Conservation (phyloP, 2,113 vertebrate genomes). For the Tringa solitaria region DNA sequence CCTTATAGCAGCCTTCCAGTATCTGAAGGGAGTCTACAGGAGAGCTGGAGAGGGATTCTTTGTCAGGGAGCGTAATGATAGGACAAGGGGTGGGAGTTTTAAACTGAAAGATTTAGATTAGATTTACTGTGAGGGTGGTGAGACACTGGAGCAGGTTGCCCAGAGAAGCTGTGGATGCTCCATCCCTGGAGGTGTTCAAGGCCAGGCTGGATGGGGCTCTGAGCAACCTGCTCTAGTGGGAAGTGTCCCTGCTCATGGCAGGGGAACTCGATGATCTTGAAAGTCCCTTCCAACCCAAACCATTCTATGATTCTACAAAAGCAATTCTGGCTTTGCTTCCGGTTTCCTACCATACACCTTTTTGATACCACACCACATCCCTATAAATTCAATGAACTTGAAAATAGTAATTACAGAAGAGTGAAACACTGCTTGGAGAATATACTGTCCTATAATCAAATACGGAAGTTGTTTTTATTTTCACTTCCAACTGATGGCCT, state of each 20-base stretch:
- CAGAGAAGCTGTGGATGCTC: not conserved
- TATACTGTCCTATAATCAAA: not conserved
- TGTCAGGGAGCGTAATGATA: not conserved
- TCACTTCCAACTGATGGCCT: not conserved
- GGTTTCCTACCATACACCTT: not conserved
- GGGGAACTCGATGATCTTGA: not conserved
- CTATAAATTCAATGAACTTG: not conserved
- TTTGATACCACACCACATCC: not conserved
- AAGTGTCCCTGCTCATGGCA: not conserved
- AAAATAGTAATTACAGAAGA: not conserved
- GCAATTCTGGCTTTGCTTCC: not conserved
- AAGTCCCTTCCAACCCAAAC: not conserved
- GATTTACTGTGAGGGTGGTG: not conserved
- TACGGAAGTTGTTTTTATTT: not conserved
- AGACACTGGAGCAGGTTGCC: not conserved
- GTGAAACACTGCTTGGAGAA: not conserved
- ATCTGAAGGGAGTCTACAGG: not conserved
- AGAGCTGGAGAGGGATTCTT: not conserved
- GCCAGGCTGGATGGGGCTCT: not conserved
- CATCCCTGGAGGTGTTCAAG: not conserved
- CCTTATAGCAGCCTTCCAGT: not conserved
- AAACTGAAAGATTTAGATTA: not conserved
- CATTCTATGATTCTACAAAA: not conserved
- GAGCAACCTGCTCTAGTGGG: not conserved
- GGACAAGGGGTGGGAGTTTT: not conserved